Evolutionary conservation across 2,888 invertebrate genomes (phyloP).

Genomic region (Trissonchulus sp.): DNA sequence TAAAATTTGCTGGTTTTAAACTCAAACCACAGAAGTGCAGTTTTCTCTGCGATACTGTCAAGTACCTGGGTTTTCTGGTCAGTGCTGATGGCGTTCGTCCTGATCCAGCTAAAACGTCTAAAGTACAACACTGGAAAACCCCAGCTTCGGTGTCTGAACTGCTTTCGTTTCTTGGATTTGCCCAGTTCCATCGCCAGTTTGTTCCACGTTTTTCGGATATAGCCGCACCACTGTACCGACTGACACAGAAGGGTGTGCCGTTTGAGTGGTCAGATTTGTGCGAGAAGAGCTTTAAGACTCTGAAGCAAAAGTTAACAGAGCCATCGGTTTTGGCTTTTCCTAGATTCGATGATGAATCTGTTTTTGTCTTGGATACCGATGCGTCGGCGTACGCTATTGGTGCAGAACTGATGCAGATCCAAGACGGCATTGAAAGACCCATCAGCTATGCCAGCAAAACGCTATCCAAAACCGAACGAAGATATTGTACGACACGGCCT

Average conservation of each 20-base stretch:
- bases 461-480: neutral
- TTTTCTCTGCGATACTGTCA: neutral
- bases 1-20: neutral
- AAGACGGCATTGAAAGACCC: neutral
- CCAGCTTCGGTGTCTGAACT: neutral
- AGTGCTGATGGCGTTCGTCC: neutral
- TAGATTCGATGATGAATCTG: neutral
- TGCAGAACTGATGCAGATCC: neutral
- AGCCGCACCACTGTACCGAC: neutral
- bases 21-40: neutral
- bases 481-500: neutral
- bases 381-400: neutral
- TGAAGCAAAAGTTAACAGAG: neutral
- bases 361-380: neutral
- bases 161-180: neutral
- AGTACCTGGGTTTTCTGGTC: neutral
- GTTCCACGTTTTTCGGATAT: neutral
- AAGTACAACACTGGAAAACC: neutral
- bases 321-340: neutral
- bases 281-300: neutral
- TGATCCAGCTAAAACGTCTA: neutral
- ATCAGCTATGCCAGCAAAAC: neutral
- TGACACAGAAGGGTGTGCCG: neutral
- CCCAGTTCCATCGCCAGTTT: neutral
- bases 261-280: neutral